Percentiles rank a stretch among this genome's conserved stretches.
Conservation (phyloP, 1,140 invertebrate genomes). For the Meloidogyne exigua region DNA sequence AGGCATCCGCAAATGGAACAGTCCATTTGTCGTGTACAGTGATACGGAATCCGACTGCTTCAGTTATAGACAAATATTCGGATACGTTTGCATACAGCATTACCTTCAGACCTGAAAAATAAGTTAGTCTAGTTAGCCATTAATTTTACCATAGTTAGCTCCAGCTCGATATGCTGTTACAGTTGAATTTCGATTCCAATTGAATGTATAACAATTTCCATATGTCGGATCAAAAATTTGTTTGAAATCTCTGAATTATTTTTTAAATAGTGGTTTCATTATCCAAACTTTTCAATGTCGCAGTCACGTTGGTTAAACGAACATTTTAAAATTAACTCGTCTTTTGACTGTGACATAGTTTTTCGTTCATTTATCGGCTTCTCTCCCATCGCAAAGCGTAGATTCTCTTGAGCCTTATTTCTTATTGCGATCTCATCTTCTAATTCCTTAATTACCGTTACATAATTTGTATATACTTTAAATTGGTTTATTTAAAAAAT, state of each 20-base stretch:
- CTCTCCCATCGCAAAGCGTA: conserved; percentile 60
- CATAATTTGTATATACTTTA: background rate
- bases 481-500: background rate
- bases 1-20: conserved; percentile 62
- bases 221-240: conserved; percentile 62
- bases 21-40: conserved; percentile 63
- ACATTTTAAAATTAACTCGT: conserved; percentile 60
- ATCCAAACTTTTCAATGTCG: conserved; percentile 54
- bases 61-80: conserved; percentile 62
- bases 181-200: conserved; percentile 50
- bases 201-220: conserved; percentile 63
- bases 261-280: too few species aligned
- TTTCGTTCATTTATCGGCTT: conserved; percentile 47
- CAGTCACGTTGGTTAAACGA: conserved; percentile 62
- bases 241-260: conserved; percentile 55
- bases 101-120: conserved; percentile 52
- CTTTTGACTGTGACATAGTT: conserved; percentile 50
- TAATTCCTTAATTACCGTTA: conserved; percentile 44
- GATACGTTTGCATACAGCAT: conserved; percentile 60
- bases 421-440: conserved; percentile 61
- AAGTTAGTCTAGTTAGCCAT: conserved; percentile 12
- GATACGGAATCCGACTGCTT: conserved; percentile 62
- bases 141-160: conserved; percentile 58
- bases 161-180: conserved; percentile 61
- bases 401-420: conserved; percentile 55